These are phyloP conservation scores for Drosophila cardini DNA, from an alignment of 1,140 invertebrate genomes.

Conservation along the genomic window DNA sequence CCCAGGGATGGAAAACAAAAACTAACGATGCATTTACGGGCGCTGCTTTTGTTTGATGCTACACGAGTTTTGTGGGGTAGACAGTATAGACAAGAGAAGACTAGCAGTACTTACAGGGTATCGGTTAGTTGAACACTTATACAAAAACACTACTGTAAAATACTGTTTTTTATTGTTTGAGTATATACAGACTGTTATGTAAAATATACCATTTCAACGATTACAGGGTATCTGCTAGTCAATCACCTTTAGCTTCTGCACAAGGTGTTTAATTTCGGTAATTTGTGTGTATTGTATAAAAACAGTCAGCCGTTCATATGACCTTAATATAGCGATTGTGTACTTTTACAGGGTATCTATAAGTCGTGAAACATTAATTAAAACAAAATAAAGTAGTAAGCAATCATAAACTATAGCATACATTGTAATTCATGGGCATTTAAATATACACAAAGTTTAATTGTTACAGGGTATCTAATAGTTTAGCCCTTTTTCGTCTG, in stretches of 20 bases:
- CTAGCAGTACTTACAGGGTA: neutral
- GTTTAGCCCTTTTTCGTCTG: neutral
- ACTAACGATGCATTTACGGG: neutral
- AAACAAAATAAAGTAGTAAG: neutral
- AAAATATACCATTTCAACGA: neutral
- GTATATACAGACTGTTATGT: too few relatives aligned
- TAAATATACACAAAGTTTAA: too few relatives aligned
- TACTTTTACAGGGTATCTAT: neutral
- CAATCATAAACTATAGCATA: too few relatives aligned
- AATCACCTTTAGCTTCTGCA: neutral
- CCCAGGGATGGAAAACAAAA: constrained; percentile 11
- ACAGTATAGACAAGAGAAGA: neutral
- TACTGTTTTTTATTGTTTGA: too few relatives aligned
- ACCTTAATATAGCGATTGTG: neutral
- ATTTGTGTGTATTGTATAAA: too few relatives aligned
- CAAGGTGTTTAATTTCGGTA: neutral
- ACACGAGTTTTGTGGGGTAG: neutral
- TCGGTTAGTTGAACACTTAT: neutral
- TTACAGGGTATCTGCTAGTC: neutral
- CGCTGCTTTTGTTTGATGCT: too few relatives aligned
- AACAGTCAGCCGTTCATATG: too few relatives aligned
- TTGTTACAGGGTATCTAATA: neutral
- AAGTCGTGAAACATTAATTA: neutral
- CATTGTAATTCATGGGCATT: too few relatives aligned
- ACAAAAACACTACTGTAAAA: too few relatives aligned